A percentile compares a stretch with the other conserved stretches of the same genome.
phyloP scores from a whole-genome alignment of 2,113 vertebrate species.

The Rhagologus leucostigma region DNA sequence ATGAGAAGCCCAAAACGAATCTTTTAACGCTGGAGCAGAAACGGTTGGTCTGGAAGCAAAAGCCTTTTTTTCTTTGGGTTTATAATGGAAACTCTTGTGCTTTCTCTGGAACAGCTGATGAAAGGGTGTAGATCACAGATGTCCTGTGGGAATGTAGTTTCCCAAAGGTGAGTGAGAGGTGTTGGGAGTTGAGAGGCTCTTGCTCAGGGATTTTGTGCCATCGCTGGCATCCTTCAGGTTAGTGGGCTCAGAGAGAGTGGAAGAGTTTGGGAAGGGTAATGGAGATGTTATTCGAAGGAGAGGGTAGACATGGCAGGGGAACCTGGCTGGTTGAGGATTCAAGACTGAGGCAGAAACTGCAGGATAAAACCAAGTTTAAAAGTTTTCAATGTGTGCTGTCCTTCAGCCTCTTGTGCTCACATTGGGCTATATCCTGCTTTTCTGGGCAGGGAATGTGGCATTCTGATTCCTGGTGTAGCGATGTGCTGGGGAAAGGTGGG shows the following conservation, averaged over 20 bases:
- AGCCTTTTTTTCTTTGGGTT: neutral
- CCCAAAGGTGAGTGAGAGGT: neutral
- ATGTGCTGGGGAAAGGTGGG: neutral
- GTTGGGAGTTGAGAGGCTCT: neutral
- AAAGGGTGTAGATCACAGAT: neutral
- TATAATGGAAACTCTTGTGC: neutral
- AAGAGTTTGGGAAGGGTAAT: neutral
- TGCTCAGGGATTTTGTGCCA: neutral
- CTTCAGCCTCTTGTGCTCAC: neutral
- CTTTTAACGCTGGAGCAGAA: neutral
- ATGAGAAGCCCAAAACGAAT: neutral
- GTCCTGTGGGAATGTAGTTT: neutral
- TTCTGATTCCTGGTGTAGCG: neutral
- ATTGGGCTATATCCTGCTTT: fast-evolving
- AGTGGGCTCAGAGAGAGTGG: neutral
- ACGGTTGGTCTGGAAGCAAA: neutral
- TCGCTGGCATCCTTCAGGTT: neutral
- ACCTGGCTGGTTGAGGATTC: neutral
- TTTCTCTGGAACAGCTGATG: neutral
- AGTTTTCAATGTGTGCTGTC: neutral
- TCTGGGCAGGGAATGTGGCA: neutral
- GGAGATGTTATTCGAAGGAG: neutral
- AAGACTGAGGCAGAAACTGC: neutral
- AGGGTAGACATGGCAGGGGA: neutral
- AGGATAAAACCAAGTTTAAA: neutral